A percentile compares a stretch with the other conserved stretches of the same genome.
phyloP scores from a whole-genome alignment of 2,113 vertebrate species.

The Crotalus viridis region DNA sequence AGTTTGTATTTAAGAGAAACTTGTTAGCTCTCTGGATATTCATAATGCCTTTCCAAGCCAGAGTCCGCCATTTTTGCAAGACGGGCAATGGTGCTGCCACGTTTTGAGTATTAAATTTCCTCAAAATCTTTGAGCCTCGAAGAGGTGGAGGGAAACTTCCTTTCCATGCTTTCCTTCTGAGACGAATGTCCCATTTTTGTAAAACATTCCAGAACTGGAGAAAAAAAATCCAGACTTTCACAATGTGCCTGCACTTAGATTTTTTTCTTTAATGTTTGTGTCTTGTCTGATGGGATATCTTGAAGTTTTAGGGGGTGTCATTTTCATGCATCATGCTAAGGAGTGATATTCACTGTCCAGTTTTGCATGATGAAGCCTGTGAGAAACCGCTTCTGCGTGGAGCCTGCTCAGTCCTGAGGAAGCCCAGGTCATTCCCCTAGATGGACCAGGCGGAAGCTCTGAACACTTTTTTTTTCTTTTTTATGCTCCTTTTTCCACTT shows the following conservation, averaged over 20 bases:
- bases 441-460: neutral
- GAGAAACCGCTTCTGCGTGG: neutral
- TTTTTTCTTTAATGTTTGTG: neutral
- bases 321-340: conserved; percentile 55
- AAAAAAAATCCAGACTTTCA: neutral
- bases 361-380: conserved; percentile 40
- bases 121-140: conserved; percentile 9
- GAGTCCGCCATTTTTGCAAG: neutral
- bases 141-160: conserved; percentile 26
- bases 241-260: conserved; percentile 3
- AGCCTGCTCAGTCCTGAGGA: conserved; percentile 13
- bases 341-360: conserved; percentile 65
- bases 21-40: conserved; percentile 30
- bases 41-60: conserved; percentile 23
- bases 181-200: conserved; percentile 27
- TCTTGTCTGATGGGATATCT: conserved; percentile 24
- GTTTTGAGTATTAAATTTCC: conserved; percentile 17
- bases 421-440: neutral
- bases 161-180: neutral
- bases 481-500: neutral
- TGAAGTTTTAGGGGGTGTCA: conserved; percentile 54
- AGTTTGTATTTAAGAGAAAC: conserved; percentile 37
- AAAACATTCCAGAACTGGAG: conserved; percentile 34
- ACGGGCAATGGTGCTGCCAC: conserved; percentile 20
- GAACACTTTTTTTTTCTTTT: neutral